phyloP scores from a whole-genome alignment of 2,888 invertebrate species.

The Autographa pulchrina region DNA sequence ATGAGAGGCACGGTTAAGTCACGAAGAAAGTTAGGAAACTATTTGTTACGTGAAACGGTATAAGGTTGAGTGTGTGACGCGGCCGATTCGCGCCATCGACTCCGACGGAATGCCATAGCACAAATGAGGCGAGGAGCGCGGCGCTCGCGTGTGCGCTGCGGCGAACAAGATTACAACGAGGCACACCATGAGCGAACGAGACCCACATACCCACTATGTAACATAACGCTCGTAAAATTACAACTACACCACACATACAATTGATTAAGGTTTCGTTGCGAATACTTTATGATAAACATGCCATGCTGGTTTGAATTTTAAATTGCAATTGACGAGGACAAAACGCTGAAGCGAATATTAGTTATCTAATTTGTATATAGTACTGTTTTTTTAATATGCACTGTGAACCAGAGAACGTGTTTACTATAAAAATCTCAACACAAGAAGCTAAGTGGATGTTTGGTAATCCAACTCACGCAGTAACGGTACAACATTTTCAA shows the following conservation, averaged over 20 bases:
- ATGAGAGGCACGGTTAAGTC: slow-evolving; percentile 57
- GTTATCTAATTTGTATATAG: slow-evolving; percentile 22
- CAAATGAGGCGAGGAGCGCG: slow-evolving; percentile 46
- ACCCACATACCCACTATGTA: slow-evolving; percentile 51
- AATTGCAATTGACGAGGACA: slow-evolving; percentile 21
- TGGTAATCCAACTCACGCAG: slow-evolving; percentile 1
- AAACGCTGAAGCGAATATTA: slow-evolving; percentile 5
- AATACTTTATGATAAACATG: slow-evolving; percentile 13
- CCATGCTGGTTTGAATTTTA: slow-evolving; percentile 14
- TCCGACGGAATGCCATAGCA: slow-evolving; percentile 73
- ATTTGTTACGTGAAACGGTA: slow-evolving; percentile 65
- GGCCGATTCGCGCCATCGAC: slow-evolving; percentile 73
- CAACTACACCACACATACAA: slow-evolving; percentile 18
- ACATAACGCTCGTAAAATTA: slow-evolving; percentile 59
- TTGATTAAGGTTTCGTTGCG: slow-evolving; percentile 33
- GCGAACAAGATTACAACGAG: slow-evolving; percentile 70
- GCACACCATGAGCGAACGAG: slow-evolving; percentile 68
- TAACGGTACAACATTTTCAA: background rate
- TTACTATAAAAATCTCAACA: slow-evolving; percentile 8
- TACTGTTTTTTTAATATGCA: slow-evolving; percentile 12
- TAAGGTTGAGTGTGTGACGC: slow-evolving; percentile 67
- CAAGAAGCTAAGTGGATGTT: background rate
- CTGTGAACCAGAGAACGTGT: slow-evolving; percentile 10
- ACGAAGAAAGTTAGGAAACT: slow-evolving; percentile 71
- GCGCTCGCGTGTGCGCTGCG: slow-evolving; percentile 54